A percentile compares a stretch with the other conserved stretches of the same genome.
These are phyloP conservation scores for Phataginus tetradactyla DNA, from an alignment of 2,797 vertebrate genomes.

Conservation along the genomic window DNA sequence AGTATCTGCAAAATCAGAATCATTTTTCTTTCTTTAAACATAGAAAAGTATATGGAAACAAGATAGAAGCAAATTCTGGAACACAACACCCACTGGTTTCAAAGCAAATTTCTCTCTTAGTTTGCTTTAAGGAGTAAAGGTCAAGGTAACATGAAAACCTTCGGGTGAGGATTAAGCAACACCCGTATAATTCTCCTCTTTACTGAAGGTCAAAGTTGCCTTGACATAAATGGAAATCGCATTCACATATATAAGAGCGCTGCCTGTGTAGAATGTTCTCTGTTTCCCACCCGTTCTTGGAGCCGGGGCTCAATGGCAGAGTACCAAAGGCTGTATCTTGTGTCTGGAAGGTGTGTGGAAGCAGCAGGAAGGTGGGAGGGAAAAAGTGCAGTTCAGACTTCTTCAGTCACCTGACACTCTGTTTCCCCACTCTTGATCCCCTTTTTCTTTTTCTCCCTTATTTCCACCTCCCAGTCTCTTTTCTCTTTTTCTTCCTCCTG, in stretches of 20 bases:
- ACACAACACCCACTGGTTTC: background rate
- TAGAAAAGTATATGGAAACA: background rate
- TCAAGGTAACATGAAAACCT: background rate
- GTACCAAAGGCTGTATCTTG: too few species aligned
- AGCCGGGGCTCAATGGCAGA: background rate
- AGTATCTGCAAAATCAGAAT: background rate
- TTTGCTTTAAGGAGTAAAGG: background rate
- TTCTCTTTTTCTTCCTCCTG: background rate
- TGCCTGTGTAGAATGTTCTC: background rate
- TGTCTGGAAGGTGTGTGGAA: background rate
- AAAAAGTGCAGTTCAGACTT: fast-evolving
- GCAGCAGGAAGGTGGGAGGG: too few species aligned
- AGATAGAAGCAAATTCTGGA: background rate
- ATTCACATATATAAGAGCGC: fast-evolving
- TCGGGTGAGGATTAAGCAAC: background rate
- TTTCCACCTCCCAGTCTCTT: background rate
- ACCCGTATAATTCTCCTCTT: background rate
- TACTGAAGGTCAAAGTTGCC: background rate
- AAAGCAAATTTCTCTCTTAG: background rate
- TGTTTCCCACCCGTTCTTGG: background rate
- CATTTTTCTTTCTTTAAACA: background rate
- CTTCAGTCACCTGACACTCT: fast-evolving
- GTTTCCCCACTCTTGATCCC: too few species aligned
- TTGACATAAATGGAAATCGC: too few species aligned
- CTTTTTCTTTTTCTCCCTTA: background rate